A percentile compares a stretch with the other conserved stretches of the same genome.
phyloP scores from a whole-genome alignment of 2,113 vertebrate genomes.

The Anhinga rufa region DNA sequence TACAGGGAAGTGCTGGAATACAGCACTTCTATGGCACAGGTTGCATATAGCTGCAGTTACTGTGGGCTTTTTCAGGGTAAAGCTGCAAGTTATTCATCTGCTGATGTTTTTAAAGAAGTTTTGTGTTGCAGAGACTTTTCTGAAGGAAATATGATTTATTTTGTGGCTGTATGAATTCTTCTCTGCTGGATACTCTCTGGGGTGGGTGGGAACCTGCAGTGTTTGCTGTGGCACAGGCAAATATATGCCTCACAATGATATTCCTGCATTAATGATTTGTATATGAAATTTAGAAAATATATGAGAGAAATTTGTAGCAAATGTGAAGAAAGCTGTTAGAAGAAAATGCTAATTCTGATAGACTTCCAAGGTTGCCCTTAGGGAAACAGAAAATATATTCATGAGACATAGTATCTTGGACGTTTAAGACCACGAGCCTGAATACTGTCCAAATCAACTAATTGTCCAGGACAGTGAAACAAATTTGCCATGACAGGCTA shows the following conservation, averaged over 20 bases:
- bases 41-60: neutral
- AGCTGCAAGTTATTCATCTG: neutral
- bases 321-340: neutral
- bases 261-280: neutral
- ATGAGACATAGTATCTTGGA: neutral
- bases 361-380: neutral
- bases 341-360: neutral
- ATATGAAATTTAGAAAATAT: neutral
- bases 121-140: neutral
- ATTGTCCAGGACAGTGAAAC: neutral
- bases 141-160: neutral
- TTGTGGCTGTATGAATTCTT: neutral
- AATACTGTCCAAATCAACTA: neutral
- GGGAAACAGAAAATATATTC: neutral
- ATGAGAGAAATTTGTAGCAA: neutral
- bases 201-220: neutral
- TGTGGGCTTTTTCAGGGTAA: neutral
- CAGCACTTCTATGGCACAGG: neutral
- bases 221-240: neutral
- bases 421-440: neutral
- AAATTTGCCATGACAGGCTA: neutral
- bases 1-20: neutral
- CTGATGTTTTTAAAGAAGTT: neutral
- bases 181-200: neutral
- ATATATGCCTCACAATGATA: neutral